Evolutionary conservation across 2,797 vertebrate species (phyloP).

Genomic region (Chiropotes sagulatus): DNA sequence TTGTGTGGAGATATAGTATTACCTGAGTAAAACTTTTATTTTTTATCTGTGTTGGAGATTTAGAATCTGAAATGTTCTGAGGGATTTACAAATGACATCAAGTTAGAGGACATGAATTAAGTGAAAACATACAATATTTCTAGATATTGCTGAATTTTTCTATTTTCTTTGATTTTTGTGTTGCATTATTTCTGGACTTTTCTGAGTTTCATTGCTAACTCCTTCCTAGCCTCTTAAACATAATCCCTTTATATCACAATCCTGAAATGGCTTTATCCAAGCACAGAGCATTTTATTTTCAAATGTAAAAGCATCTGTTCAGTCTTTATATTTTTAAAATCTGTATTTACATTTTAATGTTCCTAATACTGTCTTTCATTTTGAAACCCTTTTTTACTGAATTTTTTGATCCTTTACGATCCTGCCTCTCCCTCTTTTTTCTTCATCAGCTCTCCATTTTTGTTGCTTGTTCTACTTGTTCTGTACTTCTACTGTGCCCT

Average conservation of each 20-base stretch:
- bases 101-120: background rate
- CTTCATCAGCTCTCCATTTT: background rate
- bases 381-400: background rate
- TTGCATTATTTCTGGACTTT: background rate
- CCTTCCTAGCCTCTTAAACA: background rate
- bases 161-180: background rate
- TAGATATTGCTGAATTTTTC: background rate
- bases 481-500: background rate
- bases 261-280: background rate
- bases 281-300: background rate
- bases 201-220: background rate
- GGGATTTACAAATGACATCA: background rate
- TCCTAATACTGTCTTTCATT: background rate
- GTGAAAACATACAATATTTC: background rate
- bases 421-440: background rate
- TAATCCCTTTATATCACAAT: background rate
- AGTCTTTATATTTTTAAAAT: background rate
- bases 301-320: background rate
- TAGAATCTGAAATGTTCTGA: background rate
- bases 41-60: background rate
- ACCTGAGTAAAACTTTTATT: background rate
- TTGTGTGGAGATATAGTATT: background rate
- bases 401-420: background rate
- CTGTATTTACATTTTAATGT: background rate
- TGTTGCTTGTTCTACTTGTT: background rate